phyloP scores from a whole-genome alignment of 2,888 invertebrate species.

The Acrobasis suavella region DNA sequence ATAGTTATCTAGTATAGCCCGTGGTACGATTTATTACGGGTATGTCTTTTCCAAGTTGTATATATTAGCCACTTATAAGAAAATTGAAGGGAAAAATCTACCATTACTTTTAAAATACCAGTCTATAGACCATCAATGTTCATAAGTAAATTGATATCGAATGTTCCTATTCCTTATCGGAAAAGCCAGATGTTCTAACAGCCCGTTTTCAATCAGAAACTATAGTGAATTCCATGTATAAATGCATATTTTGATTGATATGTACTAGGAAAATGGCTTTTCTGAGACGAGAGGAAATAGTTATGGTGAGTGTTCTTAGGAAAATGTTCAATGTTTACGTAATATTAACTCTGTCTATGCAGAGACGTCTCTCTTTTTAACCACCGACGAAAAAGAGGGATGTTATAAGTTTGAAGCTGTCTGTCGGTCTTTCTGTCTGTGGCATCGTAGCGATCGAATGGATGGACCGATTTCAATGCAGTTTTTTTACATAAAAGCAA shows the following conservation, averaged over 20 bases:
- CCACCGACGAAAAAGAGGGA: no score
- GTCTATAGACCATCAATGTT: not conserved
- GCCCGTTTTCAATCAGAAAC: constrained; percentile 10
- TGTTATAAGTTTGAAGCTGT: no score
- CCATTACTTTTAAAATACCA: not conserved
- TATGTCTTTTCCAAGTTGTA: no score
- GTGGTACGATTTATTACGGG: no score
- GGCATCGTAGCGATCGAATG: no score
- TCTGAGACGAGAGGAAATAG: not conserved
- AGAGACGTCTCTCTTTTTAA: no score
- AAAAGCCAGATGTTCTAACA: not conserved
- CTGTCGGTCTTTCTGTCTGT: no score
- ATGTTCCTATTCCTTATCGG: not conserved
- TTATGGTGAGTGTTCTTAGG: not conserved
- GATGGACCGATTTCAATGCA: no score
- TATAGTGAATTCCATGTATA: constrained; percentile 9
- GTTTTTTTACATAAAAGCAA: no score
- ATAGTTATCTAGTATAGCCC: no score
- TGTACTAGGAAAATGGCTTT: not conserved
- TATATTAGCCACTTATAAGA: not conserved
- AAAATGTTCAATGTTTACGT: not conserved
- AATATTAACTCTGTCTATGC: not conserved
- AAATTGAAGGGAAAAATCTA: not conserved
- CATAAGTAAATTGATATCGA: constrained; percentile 14
- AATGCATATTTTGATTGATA: constrained; percentile 4